A percentile compares a stretch with the other conserved stretches of the same genome.
Conservation (phyloP, 2,113 vertebrate genomes). For the Poeciliopsis retropinna region DNA sequence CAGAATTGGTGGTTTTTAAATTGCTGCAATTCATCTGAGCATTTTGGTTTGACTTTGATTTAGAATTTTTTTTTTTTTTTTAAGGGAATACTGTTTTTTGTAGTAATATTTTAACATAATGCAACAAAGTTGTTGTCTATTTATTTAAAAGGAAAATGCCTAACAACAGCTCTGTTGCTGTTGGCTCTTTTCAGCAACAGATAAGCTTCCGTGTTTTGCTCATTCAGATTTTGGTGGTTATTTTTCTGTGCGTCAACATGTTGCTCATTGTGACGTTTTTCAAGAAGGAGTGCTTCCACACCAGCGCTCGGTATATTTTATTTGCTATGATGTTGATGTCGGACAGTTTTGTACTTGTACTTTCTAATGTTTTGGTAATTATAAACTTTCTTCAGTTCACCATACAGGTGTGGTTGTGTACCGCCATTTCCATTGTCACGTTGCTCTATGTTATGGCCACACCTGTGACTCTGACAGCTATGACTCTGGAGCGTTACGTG, state of each 20-base stretch:
- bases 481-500: slow-evolving; percentile 68
- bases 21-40: neutral
- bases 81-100: no score
- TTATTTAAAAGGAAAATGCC: slow-evolving; percentile 2
- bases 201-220: neutral
- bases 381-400: rapidly evolving
- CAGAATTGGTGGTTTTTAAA: neutral
- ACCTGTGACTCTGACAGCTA: slow-evolving; percentile 60
- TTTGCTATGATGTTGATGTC: slow-evolving; percentile 59
- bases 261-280: slow-evolving; percentile 56
- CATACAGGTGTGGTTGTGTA: slow-evolving; percentile 39
- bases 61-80: no score
- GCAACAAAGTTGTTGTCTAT: neutral
- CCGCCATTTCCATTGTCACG: neutral
- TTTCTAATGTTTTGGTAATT: slow-evolving; percentile 26
- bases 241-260: slow-evolving; percentile 44
- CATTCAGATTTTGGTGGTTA: slow-evolving; percentile 38
- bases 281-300: slow-evolving; percentile 41
- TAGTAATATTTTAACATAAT: neutral
- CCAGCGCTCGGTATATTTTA: slow-evolving; percentile 60
- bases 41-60: neutral
- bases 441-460: neutral
- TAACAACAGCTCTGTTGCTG: slow-evolving; percentile 8
- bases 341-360: slow-evolving; percentile 37
- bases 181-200: rapidly evolving